Conservation (phyloP, 2,113 vertebrate genomes). For the Anser brachyrhynchus region DNA sequence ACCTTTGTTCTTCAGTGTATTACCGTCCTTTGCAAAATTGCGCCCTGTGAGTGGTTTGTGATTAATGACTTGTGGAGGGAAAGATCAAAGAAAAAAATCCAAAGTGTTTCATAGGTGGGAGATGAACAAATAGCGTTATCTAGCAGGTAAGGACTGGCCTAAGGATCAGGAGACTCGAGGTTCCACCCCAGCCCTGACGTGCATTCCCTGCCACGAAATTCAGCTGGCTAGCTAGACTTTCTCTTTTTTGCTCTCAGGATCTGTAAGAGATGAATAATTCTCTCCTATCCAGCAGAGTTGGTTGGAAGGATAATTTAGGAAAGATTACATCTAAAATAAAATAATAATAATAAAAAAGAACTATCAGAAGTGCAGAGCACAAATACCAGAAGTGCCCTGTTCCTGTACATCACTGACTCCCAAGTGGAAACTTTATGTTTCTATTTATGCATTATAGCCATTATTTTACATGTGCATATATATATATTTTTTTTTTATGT, state of each 20-base stretch:
- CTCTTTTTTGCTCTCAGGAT: not conserved
- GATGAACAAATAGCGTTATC: not conserved
- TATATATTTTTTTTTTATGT: not conserved
- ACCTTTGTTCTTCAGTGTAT: not conserved
- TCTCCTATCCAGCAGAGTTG: not conserved
- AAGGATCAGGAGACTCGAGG: not conserved
- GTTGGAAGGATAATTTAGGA: not conserved
- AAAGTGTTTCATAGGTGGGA: not conserved
- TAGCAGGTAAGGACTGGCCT: not conserved
- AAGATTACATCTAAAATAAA: not conserved
- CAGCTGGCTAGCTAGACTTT: not conserved
- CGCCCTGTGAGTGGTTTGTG: not conserved
- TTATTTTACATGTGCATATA: not conserved
- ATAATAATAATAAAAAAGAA: not conserved
- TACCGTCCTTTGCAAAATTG: not conserved
- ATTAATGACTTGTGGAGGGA: not conserved
- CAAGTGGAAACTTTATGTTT: not conserved
- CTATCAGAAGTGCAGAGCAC: not conserved
- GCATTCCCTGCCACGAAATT: not conserved
- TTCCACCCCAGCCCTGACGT: not conserved
- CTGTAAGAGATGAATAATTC: not conserved
- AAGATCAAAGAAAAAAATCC: not conserved
- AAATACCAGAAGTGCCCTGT: not conserved
- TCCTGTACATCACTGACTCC: not conserved
- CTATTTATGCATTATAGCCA: not conserved